Conservation (phyloP, 2,113 vertebrate species). For the Glaucomys volans region DNA sequence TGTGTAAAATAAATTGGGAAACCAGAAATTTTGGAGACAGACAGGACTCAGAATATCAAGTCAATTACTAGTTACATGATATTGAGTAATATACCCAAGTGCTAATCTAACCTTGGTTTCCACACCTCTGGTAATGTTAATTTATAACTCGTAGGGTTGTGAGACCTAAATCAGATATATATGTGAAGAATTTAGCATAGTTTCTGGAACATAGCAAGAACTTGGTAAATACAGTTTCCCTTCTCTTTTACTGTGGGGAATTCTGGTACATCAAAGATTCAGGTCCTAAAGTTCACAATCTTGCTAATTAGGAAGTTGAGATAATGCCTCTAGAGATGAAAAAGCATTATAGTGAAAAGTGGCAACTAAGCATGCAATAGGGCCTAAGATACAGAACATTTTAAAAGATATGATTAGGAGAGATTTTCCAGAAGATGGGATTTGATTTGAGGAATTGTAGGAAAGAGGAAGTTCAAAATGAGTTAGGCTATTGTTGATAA, state of each 20-base stretch:
- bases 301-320: conserved; percentile 55
- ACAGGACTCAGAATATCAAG: background rate
- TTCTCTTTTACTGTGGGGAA: background rate
- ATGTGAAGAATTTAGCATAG: conserved; percentile 20
- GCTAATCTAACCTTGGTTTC: background rate
- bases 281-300: background rate
- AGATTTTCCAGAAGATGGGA: background rate
- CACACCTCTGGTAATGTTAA: conserved; percentile 32
- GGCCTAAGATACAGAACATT: background rate
- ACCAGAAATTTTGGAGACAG: background rate
- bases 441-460: background rate
- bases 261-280: conserved; percentile 11
- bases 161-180: conserved; percentile 10
- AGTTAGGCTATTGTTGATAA: background rate
- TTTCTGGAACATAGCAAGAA: background rate
- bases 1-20: background rate
- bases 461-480: background rate
- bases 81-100: background rate
- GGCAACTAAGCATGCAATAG: background rate
- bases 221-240: background rate
- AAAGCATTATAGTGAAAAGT: background rate
- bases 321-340: background rate
- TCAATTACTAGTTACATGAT: background rate
- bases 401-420: background rate
- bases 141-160: background rate